These are phyloP conservation scores for Diabrotica virgifera DNA, from an alignment of 1,140 invertebrate species.

Conservation along the genomic window DNA sequence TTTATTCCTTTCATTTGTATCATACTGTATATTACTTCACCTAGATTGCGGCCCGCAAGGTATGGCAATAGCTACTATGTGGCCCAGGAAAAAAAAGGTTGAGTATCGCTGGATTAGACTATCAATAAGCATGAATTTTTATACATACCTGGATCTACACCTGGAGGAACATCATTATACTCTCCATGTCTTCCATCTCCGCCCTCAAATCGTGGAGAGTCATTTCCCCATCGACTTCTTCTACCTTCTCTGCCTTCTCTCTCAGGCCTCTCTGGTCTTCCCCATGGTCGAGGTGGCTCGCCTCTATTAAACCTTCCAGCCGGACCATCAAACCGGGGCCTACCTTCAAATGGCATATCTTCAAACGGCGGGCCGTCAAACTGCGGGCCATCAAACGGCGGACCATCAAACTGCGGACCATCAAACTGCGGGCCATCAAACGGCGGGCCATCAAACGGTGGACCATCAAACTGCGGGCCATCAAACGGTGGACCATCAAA, in stretches of 20 bases:
- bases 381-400: constrained; percentile 29
- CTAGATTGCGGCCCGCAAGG: too few relatives aligned
- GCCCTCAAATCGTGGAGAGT: not conserved
- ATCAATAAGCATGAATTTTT: too few relatives aligned
- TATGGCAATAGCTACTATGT: too few relatives aligned
- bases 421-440: constrained; percentile 40
- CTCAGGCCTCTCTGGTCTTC: not conserved
- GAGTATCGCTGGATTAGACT: too few relatives aligned
- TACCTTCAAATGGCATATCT: constrained; percentile 26
- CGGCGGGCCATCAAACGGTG: constrained; percentile 30
- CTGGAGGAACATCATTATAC: not conserved
- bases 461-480: constrained; percentile 7
- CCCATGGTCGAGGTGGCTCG: not conserved
- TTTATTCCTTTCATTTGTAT: too few relatives aligned
- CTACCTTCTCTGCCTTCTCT: constrained; percentile 8
- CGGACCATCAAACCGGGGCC: constrained; percentile 11
- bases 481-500: constrained; percentile 5
- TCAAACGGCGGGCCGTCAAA: constrained; percentile 40
- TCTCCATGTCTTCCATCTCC: constrained; percentile 13
- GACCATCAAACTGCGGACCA: constrained; percentile 7
- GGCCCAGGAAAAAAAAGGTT: too few relatives aligned
- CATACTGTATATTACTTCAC: too few relatives aligned
- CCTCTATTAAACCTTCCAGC: not conserved
- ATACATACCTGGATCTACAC: too few relatives aligned
- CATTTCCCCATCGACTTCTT: constrained; percentile 15